These are phyloP conservation scores for Datnioides undecimradiatus DNA, from an alignment of 2,113 vertebrate genomes.

Conservation along the genomic window DNA sequence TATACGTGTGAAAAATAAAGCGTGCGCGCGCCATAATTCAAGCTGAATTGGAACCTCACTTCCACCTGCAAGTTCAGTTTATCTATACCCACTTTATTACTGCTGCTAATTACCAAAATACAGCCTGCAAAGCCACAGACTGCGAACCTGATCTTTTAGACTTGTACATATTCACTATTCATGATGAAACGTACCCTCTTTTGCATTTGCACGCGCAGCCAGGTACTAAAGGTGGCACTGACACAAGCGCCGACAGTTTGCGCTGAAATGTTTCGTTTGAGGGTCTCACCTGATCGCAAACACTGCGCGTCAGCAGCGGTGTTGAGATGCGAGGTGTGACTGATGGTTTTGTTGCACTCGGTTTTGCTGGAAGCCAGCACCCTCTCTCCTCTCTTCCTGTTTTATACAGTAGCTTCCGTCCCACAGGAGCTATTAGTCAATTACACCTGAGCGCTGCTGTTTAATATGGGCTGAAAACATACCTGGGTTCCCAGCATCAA, in stretches of 20 bases:
- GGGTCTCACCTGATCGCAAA: conserved; percentile 45
- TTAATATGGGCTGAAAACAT: conserved; percentile 78
- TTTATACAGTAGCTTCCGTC: conserved; percentile 37
- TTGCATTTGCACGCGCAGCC: not conserved
- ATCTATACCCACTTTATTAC: not conserved
- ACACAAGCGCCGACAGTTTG: not conserved
- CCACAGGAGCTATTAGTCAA: conserved; percentile 78
- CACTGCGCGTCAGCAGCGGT: conserved; percentile 22
- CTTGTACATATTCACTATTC: not conserved
- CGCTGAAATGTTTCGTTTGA: conserved; percentile 8
- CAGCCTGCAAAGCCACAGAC: not conserved
- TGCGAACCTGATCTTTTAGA: conserved; percentile 3
- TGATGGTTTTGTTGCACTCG: conserved; percentile 39
- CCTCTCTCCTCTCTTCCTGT: conserved; percentile 29
- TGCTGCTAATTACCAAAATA: conserved; percentile 18
- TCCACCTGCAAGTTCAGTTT: conserved; percentile 35
- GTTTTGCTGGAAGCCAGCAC: conserved; percentile 27
- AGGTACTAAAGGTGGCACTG: not conserved
- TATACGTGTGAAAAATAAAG: conserved; percentile 54
- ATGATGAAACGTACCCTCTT: not conserved
- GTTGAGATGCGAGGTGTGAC: conserved; percentile 47
- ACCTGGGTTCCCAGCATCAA: conserved; percentile 76
- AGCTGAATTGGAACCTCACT: conserved; percentile 12
- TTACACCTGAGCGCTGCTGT: conserved; percentile 77
- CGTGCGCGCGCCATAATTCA: conserved; percentile 18